Conservation (phyloP, 2,797 vertebrate genomes). For the Galaxias olidus region DNA sequence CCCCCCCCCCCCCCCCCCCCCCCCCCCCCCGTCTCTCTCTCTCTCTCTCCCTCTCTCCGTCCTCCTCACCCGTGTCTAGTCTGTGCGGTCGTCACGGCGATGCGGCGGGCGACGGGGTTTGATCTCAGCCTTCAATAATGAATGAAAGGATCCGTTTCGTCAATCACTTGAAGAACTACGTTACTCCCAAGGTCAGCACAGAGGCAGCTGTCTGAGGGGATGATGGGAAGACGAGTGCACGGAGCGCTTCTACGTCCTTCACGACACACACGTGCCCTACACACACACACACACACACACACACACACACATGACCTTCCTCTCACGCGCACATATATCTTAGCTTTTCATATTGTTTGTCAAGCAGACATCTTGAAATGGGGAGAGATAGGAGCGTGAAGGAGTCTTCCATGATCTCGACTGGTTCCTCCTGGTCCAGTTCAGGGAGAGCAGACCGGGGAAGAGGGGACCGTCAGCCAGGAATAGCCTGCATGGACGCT, state of each 20-base stretch:
- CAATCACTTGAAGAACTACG: slow-evolving; percentile 67
- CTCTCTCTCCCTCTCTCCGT: slow-evolving; percentile 21
- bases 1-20: slow-evolving; percentile 6
- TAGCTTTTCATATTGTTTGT: too few relatives aligned
- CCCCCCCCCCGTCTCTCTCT: slow-evolving; percentile 27
- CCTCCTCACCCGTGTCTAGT: slow-evolving; percentile 49
- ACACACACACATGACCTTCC: too few relatives aligned
- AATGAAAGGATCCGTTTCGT: slow-evolving; percentile 71
- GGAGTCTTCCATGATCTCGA: too few relatives aligned
- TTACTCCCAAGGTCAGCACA: slow-evolving; percentile 66
- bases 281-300: too few relatives aligned
- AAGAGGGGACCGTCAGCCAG: too few relatives aligned
- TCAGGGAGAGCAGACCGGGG: too few relatives aligned
- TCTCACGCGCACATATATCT: too few relatives aligned
- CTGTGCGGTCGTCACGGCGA: slow-evolving; percentile 47
- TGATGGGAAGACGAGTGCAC: neutral
- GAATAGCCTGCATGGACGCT: too few relatives aligned
- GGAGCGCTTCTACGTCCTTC: neutral
- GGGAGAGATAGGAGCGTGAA: too few relatives aligned
- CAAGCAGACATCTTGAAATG: too few relatives aligned
- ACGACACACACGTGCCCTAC: too few relatives aligned
- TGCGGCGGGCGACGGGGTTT: slow-evolving; percentile 54
- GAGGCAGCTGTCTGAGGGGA: slow-evolving; percentile 58
- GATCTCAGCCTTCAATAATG: slow-evolving; percentile 72
- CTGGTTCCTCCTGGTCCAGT: too few relatives aligned